Base-by-base conservation (phyloP, 2,113 vertebrate genomes). In the Myiopsitta monachus region DNA sequence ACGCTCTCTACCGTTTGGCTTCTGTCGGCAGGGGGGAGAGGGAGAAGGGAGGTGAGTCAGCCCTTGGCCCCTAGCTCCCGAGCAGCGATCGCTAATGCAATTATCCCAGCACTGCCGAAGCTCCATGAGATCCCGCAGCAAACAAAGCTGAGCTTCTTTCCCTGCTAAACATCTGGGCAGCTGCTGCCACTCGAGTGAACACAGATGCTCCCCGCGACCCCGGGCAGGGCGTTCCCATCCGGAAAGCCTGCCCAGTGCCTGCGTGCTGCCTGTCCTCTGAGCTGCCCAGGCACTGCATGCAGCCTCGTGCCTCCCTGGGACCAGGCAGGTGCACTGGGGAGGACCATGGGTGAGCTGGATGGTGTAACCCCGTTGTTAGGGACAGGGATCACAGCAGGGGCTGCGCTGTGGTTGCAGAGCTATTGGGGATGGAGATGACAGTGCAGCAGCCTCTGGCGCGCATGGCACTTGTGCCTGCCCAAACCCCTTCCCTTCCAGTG, bases 1-100 rank as follows among this genome's bases (percentile, higher is more conserved):
- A 38, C 52, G 87, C 92, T 97, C 97, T 98, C 97, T 98, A 98
- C 98, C 26, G 97, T 98, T 98, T 98, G 97, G 97, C 97, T 96
- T 94, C 95, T 43, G 91, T 57, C 89, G n/a, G 92, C 59, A 8
- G 61, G 79, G 94, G 68, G 83, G 92, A 92, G 94, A 75, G 49
- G 46, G 73, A 95, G 86, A 69, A 68, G 93, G 88, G 94, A 97
- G 95, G 97, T 98, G 98, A 98, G 96, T 98, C 98, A 98, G 97
- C 94, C 96, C 96, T 97, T 98, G 98, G 98, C 96, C 97, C 82
- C 94, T 86, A 54, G 97, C 90, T 97, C 94, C 93, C 63, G 12
- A 83, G 81, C 94, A 84, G 63, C 49, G 36, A 94, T 97, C 22
- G 77, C 94, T 96, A 95, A 97, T 69, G 89, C 94, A 94, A 96